phyloP scores from a whole-genome alignment of 2,797 vertebrate genomes.

The Cetoscarus ocellatus region DNA sequence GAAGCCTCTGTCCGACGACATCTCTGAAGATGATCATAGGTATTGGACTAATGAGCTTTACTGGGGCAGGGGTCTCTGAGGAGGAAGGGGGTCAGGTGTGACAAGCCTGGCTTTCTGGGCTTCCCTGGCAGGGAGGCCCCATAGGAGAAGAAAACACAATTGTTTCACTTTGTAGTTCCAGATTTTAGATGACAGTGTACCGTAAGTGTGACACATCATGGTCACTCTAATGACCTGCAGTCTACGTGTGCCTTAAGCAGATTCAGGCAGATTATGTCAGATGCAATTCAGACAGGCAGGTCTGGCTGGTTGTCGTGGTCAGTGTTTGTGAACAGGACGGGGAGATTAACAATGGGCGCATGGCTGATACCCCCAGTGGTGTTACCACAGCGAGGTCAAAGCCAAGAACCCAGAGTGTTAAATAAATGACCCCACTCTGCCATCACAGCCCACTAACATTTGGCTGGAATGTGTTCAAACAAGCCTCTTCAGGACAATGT shows the following conservation, averaged over 20 bases:
- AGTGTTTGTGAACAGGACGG: constrained; percentile 80
- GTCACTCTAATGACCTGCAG: constrained; percentile 80
- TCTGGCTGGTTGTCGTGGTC: constrained; percentile 75
- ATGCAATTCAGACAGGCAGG: constrained; percentile 80
- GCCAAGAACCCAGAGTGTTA: constrained; percentile 80
- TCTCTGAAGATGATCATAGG: constrained; percentile 85
- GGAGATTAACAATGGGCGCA: constrained; percentile 79
- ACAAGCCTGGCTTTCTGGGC: constrained; percentile 71
- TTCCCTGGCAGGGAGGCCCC: constrained; percentile 69
- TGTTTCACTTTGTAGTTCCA: constrained; percentile 75
- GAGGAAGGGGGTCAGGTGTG: constrained; percentile 74
- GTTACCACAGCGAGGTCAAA: constrained; percentile 76
- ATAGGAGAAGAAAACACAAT: constrained; percentile 76
- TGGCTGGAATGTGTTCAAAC: constrained; percentile 76
- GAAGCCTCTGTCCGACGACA: constrained; percentile 82
- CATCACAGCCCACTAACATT: constrained; percentile 63
- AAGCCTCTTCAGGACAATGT: constrained; percentile 52
- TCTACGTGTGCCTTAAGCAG: constrained; percentile 83
- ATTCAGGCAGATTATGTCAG: constrained; percentile 87
- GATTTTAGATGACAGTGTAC: constrained; percentile 78
- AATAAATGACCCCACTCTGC: constrained; percentile 79
- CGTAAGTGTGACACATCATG: constrained; percentile 78
- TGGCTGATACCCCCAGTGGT: constrained; percentile 79
- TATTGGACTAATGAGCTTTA: constrained; percentile 88
- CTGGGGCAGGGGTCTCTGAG: constrained; percentile 79